Percentiles rank a stretch among this genome's conserved stretches.
These are phyloP conservation scores for Melinaea menophilus DNA, from an alignment of 2,888 invertebrate genomes.

Conservation along the genomic window DNA sequence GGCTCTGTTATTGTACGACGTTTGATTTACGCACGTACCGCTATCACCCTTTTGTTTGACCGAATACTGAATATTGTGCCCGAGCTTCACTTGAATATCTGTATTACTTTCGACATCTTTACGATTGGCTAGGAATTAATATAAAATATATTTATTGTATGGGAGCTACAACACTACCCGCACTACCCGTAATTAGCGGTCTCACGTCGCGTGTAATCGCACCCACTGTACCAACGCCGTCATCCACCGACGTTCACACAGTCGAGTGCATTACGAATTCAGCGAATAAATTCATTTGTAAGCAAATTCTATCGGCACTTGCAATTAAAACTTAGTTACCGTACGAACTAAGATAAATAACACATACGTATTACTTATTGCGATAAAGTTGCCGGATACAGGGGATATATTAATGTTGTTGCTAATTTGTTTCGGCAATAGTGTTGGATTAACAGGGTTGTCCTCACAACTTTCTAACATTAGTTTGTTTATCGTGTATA, in stretches of 20 bases:
- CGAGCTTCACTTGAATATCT: constrained; percentile 48
- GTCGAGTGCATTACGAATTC: constrained; percentile 71
- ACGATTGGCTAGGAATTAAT: constrained; percentile 17
- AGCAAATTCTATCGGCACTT: constrained; percentile 78
- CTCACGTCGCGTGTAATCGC: constrained; percentile 28
- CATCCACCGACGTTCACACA: constrained; percentile 44
- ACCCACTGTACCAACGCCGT: constrained; percentile 34
- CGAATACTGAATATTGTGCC: constrained; percentile 72
- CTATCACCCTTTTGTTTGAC: constrained; percentile 76
- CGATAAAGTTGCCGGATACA: constrained; percentile 71
- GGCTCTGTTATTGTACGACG: constrained; percentile 75
- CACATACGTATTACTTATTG: constrained; percentile 77
- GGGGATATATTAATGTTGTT: constrained; percentile 76
- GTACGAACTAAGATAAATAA: constrained; percentile 77
- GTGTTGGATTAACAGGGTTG: constrained; percentile 59
- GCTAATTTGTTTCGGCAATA: constrained; percentile 72
- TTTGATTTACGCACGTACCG: constrained; percentile 77
- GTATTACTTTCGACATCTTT: constrained; percentile 9
- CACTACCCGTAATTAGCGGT: constrained; percentile 73
- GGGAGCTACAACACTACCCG: constrained; percentile 37
- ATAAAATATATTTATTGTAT: constrained; percentile 6
- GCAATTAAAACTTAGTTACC: constrained; percentile 78
- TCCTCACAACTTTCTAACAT: constrained; percentile 60
- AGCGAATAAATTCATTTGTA: constrained; percentile 78
- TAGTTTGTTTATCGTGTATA: constrained; percentile 55